Conservation (phyloP, 92 coral and sea anemone genomes). For the Epizoanthus scotinus region DNA sequence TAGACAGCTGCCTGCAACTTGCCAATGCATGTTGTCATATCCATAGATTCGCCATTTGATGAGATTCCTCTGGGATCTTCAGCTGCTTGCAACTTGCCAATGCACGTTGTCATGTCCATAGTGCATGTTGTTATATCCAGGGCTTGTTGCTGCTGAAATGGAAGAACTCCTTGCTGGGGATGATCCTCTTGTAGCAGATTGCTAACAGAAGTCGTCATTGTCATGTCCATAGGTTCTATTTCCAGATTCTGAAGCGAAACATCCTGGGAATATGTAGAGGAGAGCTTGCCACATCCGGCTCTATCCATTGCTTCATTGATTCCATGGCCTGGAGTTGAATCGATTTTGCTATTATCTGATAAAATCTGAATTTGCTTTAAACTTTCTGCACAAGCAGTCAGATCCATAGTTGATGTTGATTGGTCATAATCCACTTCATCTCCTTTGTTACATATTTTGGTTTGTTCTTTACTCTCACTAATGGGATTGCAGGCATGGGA, state of each 20-base stretch:
- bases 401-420: constrained; percentile 27
- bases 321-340: not conserved
- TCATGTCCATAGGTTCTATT: constrained; percentile 1
- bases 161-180: not conserved
- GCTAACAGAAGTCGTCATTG: not conserved
- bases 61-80: too few relatives aligned
- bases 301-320: not conserved
- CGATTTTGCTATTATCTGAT: not conserved
- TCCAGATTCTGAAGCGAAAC: not conserved
- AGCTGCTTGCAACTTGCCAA: not conserved
- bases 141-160: not conserved
- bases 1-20: not conserved
- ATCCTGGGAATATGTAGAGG: not conserved
- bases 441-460: not conserved
- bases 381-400: constrained; percentile 15
- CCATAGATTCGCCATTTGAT: not conserved
- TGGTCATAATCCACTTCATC: constrained; percentile 13
- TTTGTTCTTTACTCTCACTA: not conserved
- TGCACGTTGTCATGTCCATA: constrained; percentile 22
- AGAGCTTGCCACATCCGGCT: not conserved
- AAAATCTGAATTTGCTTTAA: constrained; percentile 3
- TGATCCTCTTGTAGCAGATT: not conserved
- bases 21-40: constrained; percentile 16
- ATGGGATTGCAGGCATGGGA: not conserved
- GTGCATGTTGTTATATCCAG: not conserved